Evolutionary conservation across 2,113 vertebrate species (phyloP).

Genomic region (Anser cygnoides): DNA sequence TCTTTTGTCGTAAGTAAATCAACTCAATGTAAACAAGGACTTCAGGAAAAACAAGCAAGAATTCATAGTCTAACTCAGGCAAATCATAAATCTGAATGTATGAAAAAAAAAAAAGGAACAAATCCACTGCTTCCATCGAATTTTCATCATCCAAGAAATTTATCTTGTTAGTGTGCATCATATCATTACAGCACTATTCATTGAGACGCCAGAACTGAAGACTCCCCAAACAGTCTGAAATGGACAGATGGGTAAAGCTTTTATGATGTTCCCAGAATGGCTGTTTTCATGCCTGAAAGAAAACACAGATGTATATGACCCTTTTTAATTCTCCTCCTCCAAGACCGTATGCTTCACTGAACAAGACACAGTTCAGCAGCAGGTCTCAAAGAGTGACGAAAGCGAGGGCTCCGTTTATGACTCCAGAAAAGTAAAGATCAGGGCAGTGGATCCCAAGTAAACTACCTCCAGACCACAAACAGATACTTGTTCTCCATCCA

Average conservation of each 20-base stretch:
- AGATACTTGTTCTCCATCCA: slow-evolving; percentile 33
- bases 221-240: slow-evolving; percentile 59
- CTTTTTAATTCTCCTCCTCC: slow-evolving; percentile 63
- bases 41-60: slow-evolving; percentile 60
- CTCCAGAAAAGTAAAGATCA: slow-evolving; percentile 30
- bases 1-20: slow-evolving; percentile 66
- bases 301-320: slow-evolving; percentile 61
- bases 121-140: slow-evolving; percentile 58
- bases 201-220: slow-evolving; percentile 58
- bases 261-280: slow-evolving; percentile 68
- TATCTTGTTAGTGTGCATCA: slow-evolving; percentile 20
- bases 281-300: slow-evolving; percentile 70
- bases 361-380: slow-evolving; percentile 34
- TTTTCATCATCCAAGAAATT: slow-evolving; percentile 54
- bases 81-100: slow-evolving; percentile 63
- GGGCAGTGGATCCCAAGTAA: slow-evolving; percentile 9
- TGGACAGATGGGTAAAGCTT: slow-evolving; percentile 75
- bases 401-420: neutral
- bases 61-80: slow-evolving; percentile 58
- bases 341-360: slow-evolving; percentile 46
- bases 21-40: slow-evolving; percentile 57
- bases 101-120: slow-evolving; percentile 29
- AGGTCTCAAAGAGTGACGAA: slow-evolving; percentile 13
- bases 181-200: slow-evolving; percentile 21
- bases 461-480: neutral